These are phyloP conservation scores for Erebia epiphron DNA, from an alignment of 2,888 invertebrate species.

Conservation along the genomic window DNA sequence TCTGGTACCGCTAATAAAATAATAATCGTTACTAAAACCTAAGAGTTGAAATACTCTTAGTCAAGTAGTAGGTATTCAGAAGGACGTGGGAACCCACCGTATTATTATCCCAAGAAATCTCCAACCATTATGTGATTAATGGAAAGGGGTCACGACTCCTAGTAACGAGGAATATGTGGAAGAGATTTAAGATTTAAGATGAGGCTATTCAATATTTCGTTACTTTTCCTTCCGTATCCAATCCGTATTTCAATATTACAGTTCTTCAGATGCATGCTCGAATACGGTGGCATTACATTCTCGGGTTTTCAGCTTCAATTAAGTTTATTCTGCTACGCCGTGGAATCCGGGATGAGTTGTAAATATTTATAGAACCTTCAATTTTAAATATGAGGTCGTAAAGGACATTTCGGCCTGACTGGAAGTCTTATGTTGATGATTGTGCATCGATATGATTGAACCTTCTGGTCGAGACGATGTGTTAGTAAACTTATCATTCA, in stretches of 20 bases:
- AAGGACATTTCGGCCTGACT: not conserved
- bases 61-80: too few species aligned
- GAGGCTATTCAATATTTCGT: not conserved
- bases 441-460: too few species aligned
- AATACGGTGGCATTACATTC: not conserved
- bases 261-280: not conserved
- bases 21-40: too few species aligned
- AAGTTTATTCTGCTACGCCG: conserved; percentile 2
- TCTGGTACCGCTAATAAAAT: too few species aligned
- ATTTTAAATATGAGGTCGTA: not conserved
- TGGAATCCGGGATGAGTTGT: conserved; percentile 8
- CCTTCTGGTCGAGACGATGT: not conserved
- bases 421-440: not conserved
- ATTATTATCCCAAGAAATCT: too few species aligned
- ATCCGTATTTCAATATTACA: not conserved
- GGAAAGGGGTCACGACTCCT: too few species aligned
- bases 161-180: too few species aligned
- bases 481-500: not conserved
- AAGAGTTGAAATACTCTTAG: too few species aligned
- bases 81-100: too few species aligned
- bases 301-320: not conserved
- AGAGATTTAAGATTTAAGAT: too few species aligned
- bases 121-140: too few species aligned
- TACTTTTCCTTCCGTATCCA: not conserved
- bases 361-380: conserved; percentile 8